phyloP scores from a whole-genome alignment of 2,888 invertebrate genomes.

The Liopterus haemorrhoidalis region DNA sequence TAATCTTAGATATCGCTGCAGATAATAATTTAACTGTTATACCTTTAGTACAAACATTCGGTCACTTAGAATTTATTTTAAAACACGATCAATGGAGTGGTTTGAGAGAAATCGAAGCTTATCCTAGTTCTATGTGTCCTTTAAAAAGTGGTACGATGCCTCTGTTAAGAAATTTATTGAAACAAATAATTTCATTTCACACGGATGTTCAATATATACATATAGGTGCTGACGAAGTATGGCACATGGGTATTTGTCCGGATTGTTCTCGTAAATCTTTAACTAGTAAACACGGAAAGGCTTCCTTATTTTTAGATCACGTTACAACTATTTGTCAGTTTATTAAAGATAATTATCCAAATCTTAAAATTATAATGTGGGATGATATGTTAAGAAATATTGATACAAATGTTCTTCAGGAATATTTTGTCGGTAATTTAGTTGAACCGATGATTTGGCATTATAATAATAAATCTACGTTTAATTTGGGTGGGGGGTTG shows the following conservation, averaged over 20 bases:
- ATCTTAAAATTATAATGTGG: conserved; percentile 69
- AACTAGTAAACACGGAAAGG: conserved; percentile 49
- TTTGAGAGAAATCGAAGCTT: conserved; percentile 60
- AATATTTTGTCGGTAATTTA: conserved; percentile 53
- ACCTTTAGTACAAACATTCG: conserved; percentile 81
- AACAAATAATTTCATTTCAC: conserved; percentile 65
- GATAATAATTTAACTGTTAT: conserved; percentile 63
- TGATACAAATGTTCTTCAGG: conserved; percentile 51
- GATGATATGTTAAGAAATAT: conserved; percentile 77
- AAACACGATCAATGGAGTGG: conserved; percentile 63
- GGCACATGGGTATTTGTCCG: conserved; percentile 61
- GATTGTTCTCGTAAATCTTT: conserved; percentile 51
- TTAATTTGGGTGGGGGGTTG: conserved; percentile 48
- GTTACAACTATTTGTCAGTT: conserved; percentile 56
- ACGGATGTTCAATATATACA: conserved; percentile 62
- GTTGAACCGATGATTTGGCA: conserved; percentile 68
- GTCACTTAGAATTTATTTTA: conserved; percentile 78
- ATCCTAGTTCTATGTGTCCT: conserved; percentile 71
- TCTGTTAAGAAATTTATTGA: conserved; percentile 61
- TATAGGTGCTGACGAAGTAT: conserved; percentile 79
- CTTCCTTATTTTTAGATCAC: conserved; percentile 62
- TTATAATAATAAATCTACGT: conserved; percentile 54
- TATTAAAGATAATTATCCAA: conserved; percentile 57
- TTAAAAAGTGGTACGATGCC: conserved; percentile 56
- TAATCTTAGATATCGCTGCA: conserved; percentile 61